Conservation (phyloP, 2,113 vertebrate species). For the Cacatua alba region DNA sequence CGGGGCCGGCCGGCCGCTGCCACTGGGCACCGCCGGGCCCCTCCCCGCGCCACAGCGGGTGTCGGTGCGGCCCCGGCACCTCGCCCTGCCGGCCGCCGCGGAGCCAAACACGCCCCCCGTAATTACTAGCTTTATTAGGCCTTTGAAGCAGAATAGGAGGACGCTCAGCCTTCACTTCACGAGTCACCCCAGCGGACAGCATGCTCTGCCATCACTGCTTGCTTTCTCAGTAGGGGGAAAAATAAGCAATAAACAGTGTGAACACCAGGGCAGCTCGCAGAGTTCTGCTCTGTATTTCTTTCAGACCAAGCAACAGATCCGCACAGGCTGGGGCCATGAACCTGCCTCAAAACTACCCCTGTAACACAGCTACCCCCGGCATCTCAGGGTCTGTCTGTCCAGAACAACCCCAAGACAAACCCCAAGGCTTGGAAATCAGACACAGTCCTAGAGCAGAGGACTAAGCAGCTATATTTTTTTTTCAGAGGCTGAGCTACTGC, state of each 20-base stretch:
- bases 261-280: fast-evolving
- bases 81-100: too few relatives aligned
- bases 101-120: not conserved
- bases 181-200: fast-evolving
- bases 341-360: fast-evolving
- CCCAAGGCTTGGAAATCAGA: fast-evolving
- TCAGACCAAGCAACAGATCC: fast-evolving
- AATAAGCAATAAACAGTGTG: not conserved
- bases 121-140: too few relatives aligned
- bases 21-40: too few relatives aligned
- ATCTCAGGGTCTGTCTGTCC: fast-evolving
- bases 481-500: too few relatives aligned
- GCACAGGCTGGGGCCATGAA: fast-evolving
- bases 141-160: not conserved
- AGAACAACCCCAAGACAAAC: fast-evolving
- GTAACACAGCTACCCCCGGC: fast-evolving
- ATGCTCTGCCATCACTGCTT: not conserved
- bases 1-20: not conserved
- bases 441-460: too few relatives aligned
- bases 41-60: too few relatives aligned
- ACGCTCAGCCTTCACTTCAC: too few relatives aligned
- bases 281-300: fast-evolving
- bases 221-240: fast-evolving
- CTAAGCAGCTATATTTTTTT: fast-evolving
- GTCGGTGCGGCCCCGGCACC: too few relatives aligned